Base-by-base conservation (phyloP, 1,140 invertebrate species). In the Dendroctonus valens region DNA sequence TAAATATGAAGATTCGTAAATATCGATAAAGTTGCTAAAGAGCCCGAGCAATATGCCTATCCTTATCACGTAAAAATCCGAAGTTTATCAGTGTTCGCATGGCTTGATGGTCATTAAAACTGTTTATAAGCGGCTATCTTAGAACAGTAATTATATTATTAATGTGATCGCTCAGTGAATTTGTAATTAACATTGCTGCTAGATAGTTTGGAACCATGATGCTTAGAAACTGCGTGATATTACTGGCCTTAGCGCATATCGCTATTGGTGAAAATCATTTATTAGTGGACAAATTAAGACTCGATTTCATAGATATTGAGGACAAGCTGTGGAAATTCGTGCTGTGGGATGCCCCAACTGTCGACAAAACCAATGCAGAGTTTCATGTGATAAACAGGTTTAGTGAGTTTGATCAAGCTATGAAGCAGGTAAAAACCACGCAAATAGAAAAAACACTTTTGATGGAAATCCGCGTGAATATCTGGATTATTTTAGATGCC, bases 11-110 rank as follows among this genome's bases (percentile, higher is more conserved):
- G 26, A 26, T 26, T 26, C 26, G 1, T 26, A 26, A 26, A 26
- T 26, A 2, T 5, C 91, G 89, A 72, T 83, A 92, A 72, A 87
- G 62, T 51, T 85, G 71, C 26, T 26, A 26, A 26, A 26, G 26
- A 2, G 26, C 26, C 26, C 26, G 26, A 26, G 26, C 26, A 26
- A 26, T 26, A 26, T 26, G 26, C 26, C 26, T 26, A 26, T 26
- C 26, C 3, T 26, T 26, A 26, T 26, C 26, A 26, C 79, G 84
- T 57, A 57, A 57, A 52, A 52, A 52, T 52, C 50, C 50, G 37
- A 37, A 37, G 50, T 52, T 52, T 52, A 52, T 52, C 50, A 26
- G 12, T 46, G 44, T 12, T 14, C 50, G 15, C 9, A 26, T 26
- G 26, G 26, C 26, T 26, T 26, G 26, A 26, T 26, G 26, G 26